Percentiles rank a stretch among this genome's conserved stretches.
Evolutionary conservation across 2,888 invertebrate genomes (phyloP).

Genomic region (Eledona agricola): DNA sequence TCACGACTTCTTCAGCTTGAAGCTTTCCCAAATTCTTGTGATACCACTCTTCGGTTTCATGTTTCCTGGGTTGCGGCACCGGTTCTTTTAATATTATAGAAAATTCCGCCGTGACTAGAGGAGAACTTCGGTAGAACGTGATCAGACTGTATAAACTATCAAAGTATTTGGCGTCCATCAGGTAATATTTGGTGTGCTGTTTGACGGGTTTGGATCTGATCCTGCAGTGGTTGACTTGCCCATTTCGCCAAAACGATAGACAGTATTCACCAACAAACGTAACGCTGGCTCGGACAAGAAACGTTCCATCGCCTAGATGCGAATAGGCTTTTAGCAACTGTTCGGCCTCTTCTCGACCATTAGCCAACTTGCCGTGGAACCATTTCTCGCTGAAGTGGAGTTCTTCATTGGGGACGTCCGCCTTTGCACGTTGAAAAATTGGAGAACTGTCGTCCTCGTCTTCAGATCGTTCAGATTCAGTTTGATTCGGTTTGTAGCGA

Average conservation of each 20-base stretch:
- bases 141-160: slow-evolving; percentile 93
- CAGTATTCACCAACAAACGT: slow-evolving; percentile 97
- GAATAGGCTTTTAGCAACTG: slow-evolving; percentile 78
- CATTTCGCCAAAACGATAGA: slow-evolving; percentile 91
- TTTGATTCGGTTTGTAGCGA: slow-evolving; percentile 58
- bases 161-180: slow-evolving; percentile 88
- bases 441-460: slow-evolving; percentile 56
- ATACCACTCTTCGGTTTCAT: slow-evolving; percentile 94
- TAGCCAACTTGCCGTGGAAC: slow-evolving; percentile 89
- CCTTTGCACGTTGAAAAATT: slow-evolving; percentile 65
- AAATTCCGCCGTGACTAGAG: slow-evolving; percentile 89
- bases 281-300: slow-evolving; percentile 91
- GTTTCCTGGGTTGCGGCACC: slow-evolving; percentile 94
- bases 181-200: slow-evolving; percentile 88
- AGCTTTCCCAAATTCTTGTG: slow-evolving; percentile 81
- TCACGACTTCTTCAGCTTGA: slow-evolving; percentile 88
- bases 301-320: slow-evolving; percentile 89
- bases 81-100: slow-evolving; percentile 87
- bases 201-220: slow-evolving; percentile 90
- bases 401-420: slow-evolving; percentile 83
- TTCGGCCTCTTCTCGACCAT: slow-evolving; percentile 83
- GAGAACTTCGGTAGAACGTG: slow-evolving; percentile 86
- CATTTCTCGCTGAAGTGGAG: slow-evolving; percentile 91
- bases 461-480: slow-evolving; percentile 56
- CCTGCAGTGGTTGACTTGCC: slow-evolving; percentile 90